These are phyloP conservation scores for Dilophus febrilis DNA, from an alignment of 2,888 invertebrate genomes.

Conservation along the genomic window DNA sequence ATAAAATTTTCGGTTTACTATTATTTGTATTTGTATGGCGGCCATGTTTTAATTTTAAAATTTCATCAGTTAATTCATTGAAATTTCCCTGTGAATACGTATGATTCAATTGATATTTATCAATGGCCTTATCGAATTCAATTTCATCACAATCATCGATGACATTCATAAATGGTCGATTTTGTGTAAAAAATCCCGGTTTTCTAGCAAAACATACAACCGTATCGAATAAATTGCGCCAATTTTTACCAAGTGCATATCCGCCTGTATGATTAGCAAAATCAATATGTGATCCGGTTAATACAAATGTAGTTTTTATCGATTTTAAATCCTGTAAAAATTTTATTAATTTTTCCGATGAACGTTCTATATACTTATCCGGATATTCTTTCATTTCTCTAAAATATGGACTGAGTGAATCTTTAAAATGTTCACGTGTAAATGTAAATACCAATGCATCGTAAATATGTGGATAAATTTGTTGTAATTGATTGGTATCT, in stretches of 20 bases:
- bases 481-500: constrained; percentile 16
- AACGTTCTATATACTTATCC: constrained; percentile 39
- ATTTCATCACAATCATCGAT: constrained; percentile 30
- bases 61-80: constrained; percentile 34
- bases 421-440: constrained; percentile 35
- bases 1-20: constrained; percentile 38
- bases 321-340: constrained; percentile 42
- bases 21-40: constrained; percentile 6
- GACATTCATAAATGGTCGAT: constrained; percentile 37
- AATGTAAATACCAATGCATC: constrained; percentile 44
- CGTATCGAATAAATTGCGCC: constrained; percentile 45
- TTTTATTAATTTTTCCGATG: constrained; percentile 31
- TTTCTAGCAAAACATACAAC: constrained; percentile 52
- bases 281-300: constrained; percentile 57
- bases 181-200: constrained; percentile 49
- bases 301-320: constrained; percentile 41
- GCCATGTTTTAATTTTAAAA: constrained; percentile 28
- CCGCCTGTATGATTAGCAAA: constrained; percentile 47
- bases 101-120: constrained; percentile 31
- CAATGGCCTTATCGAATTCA: constrained; percentile 18
- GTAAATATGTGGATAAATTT: constrained; percentile 49
- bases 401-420: constrained; percentile 43
- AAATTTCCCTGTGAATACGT: constrained; percentile 44
- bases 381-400: constrained; percentile 37
- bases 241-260: constrained; percentile 44